Evolutionary conservation across 2,888 invertebrate species (phyloP).

Genomic region (Drosophila meridionalis): DNA sequence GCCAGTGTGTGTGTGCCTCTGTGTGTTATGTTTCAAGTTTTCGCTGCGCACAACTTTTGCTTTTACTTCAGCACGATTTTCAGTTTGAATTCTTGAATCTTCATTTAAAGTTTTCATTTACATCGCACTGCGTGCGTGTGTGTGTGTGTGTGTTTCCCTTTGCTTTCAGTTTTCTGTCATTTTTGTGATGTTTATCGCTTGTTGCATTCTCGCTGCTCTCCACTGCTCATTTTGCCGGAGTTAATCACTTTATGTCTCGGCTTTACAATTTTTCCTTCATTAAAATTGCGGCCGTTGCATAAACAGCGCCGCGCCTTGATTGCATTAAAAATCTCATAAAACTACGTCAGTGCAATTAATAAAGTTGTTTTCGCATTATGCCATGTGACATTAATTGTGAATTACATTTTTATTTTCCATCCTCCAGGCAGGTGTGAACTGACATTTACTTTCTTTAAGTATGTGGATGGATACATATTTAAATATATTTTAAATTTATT

Average conservation of each 20-base stretch:
- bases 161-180: constrained; percentile 15
- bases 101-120: constrained; percentile 48
- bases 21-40: constrained; percentile 31
- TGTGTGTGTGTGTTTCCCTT: not conserved
- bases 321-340: constrained; percentile 72
- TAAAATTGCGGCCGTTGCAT: constrained; percentile 44
- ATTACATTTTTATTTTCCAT: constrained; percentile 17
- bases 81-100: constrained; percentile 56
- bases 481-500: no score
- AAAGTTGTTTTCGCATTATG: constrained; percentile 47
- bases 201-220: constrained; percentile 27
- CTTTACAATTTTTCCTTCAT: constrained; percentile 44
- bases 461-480: not conserved
- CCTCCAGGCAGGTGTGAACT: not conserved
- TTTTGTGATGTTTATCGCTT: constrained; percentile 41
- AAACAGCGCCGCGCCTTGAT: constrained; percentile 48
- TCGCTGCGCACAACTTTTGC: constrained; percentile 56
- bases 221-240: constrained; percentile 35
- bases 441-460: not conserved
- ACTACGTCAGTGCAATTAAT: constrained; percentile 71
- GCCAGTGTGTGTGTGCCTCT: constrained; percentile 15
- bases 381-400: constrained; percentile 33
- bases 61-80: constrained; percentile 68
- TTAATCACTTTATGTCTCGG: constrained; percentile 60
- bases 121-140: not conserved